Evolutionary conservation across 2,797 vertebrate species (phyloP), one percentile per base, ranked within the genome.

Genomic region (Myotis daubentonii): DNA sequence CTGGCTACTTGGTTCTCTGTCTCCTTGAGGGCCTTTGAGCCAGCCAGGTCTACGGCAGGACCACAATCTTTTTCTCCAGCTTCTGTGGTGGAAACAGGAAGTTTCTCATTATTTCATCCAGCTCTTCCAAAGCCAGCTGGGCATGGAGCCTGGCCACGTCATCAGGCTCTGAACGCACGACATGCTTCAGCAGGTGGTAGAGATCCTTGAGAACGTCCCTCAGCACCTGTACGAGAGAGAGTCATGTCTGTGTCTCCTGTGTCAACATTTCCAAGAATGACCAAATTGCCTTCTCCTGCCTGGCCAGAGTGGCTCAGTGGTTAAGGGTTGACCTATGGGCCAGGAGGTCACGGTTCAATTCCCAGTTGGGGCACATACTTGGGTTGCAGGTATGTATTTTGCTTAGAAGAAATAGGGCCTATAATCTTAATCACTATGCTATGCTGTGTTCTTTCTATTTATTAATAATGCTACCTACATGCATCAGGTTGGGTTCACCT

Each of bases 41-140:
- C 1, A 53, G 60, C 0, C 1, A 28, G 6, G 9, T 62, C 87
- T 94, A 99, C 0, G 99, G 99, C 87, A 99, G 98, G 95, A 99
- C 98, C 76, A 99, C 97, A 0, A 99, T 99, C 98, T 99, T 99
- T 97, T 99, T 99, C 98, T 99, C 98, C 92, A 99, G 98, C 15
- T 98, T 98, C 97, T 99, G 99, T 0, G 98, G 96, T 0, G 99
- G 99, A 96, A 99, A 99, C 57, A 99, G 98, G 96, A 98, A 98
- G 72, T 97, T 98, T 97, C 98, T 98, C 98, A 99, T 97, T 13
- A 99, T 97, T 0, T 97, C n/a, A 5, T 99, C 99, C 28, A 99
- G 98, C 97, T 99, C 99, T 96, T 99, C 98, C 97, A 99, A 98
- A 4, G 99, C 99, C 93, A 99, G 98, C 97, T 99, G 99, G 0